phyloP scores from a whole-genome alignment of 1,140 invertebrate species.

The Goniozus legneri region DNA sequence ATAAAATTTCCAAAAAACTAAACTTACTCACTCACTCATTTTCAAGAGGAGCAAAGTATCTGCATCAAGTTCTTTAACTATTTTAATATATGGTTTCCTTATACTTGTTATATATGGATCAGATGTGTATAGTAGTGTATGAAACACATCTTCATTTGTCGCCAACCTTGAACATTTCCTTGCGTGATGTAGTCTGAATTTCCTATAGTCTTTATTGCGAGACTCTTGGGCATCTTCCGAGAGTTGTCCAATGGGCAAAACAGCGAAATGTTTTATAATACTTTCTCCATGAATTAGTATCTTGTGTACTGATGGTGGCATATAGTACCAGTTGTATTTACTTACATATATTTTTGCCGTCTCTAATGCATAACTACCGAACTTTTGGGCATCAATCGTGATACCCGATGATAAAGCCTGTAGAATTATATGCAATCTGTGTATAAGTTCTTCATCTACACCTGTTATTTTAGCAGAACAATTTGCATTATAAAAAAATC shows the following conservation, averaged over 20 bases:
- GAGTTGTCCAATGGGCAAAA: slow-evolving; percentile 19
- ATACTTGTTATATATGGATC: slow-evolving; percentile 18
- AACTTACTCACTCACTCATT: too few species aligned
- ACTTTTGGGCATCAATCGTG: neutral
- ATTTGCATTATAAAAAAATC: slow-evolving; percentile 5
- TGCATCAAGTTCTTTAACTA: too few species aligned
- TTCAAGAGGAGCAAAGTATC: too few species aligned
- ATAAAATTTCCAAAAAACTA: too few species aligned
- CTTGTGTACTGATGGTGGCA: slow-evolving; percentile 5
- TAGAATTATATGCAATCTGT: slow-evolving; percentile 8
- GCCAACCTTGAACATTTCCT: slow-evolving; percentile 21
- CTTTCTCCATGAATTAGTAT: neutral
- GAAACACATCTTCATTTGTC: slow-evolving; percentile 27
- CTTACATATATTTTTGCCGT: slow-evolving; percentile 1
- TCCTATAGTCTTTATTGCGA: slow-evolving; percentile 29
- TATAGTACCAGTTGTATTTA: slow-evolving; percentile 1
- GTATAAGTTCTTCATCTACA: slow-evolving; percentile 3
- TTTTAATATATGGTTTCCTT: too few species aligned
- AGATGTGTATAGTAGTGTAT: slow-evolving; percentile 22
- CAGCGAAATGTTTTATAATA: neutral
- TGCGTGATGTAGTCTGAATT: slow-evolving; percentile 21
- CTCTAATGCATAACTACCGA: neutral
- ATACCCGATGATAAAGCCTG: neutral
- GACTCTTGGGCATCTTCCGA: slow-evolving; percentile 35
- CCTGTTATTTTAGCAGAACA: slow-evolving; percentile 6